Percentiles rank a stretch among this genome's conserved stretches.
Conservation (phyloP, 2,113 vertebrate species). For the Mystacornis crossleyi region DNA sequence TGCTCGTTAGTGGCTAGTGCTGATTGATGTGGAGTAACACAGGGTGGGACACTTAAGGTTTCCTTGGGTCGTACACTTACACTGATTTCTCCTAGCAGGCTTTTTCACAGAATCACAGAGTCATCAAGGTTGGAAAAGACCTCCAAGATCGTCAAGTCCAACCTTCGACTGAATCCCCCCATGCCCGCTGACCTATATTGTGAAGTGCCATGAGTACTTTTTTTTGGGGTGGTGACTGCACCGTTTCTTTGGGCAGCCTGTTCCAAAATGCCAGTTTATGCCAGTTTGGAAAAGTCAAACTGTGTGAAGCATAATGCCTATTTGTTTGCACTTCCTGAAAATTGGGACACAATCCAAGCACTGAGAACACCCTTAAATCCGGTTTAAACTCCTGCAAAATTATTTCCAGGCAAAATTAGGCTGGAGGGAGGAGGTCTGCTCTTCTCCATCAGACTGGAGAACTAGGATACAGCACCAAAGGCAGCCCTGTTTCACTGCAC, state of each 20-base stretch:
- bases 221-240: not conserved
- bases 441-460: not conserved
- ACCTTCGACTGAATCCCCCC: not conserved
- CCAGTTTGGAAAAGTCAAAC: not conserved
- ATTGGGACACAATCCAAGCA: fast-evolving
- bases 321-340: not conserved
- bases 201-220: not conserved
- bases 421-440: not conserved
- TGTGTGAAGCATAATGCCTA: not conserved
- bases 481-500: not conserved
- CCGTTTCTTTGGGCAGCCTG: not conserved
- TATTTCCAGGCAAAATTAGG: not conserved
- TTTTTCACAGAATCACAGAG: not conserved
- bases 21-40: not conserved
- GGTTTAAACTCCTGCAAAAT: not conserved
- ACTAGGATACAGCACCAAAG: not conserved
- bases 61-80: not conserved
- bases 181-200: not conserved
- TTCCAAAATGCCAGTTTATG: not conserved
- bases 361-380: not conserved
- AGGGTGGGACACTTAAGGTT: not conserved
- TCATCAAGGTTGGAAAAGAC: not conserved
- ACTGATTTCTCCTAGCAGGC: not conserved
- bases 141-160: not conserved
- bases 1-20: not conserved